Evolutionary conservation across 2,888 invertebrate genomes (phyloP), one percentile per base, ranked within the genome.

Genomic region (Pristionchus arcanus): DNA sequence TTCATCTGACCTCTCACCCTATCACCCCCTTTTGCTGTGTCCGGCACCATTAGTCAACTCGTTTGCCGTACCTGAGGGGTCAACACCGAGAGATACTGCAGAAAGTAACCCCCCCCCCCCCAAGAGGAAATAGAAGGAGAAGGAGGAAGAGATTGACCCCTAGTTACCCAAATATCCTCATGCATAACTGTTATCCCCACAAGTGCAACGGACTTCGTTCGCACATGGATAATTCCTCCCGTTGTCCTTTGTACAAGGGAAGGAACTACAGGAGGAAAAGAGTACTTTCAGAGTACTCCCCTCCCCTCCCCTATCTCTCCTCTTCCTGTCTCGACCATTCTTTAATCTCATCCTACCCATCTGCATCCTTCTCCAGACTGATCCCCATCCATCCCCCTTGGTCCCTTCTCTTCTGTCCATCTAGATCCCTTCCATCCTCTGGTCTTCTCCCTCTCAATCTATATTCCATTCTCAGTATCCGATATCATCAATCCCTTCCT

Each of bases 1-100:
- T 77, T 77, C 77, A 37, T 25, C 77, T 77, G 77, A 77, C 77
- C 77, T 77, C 77, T 77, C 77, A 77, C 77, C 31, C n/a, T 77
- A 77, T 77, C 21, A 77, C 42, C 42, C 37, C 77, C 42, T 77
- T 42, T 77, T 77, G 25, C 68, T 71, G 31, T 71, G 31, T 19
- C 68, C 68, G 37, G 77, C 42, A 77, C 77, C 37, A 77, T 77
- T 77, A 77, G 77, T 42, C 77, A 77, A 77, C 77, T 77, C 77
- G 77, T 77, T 37, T 77, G 77, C 77, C 42, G 42, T 37, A 13
- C 31, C 37, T 42, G 21, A 28, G 77, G 71, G 77, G 42, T 77
- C 42, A 71, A 42, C 77, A 77, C 77, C 42, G 77, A 77, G 68
- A 71, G 68, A 71, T 71, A 71, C 68, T 3, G 34, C 15, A 7